phyloP scores from a whole-genome alignment of 2,888 invertebrate genomes.

The Periphyllus acericola region DNA sequence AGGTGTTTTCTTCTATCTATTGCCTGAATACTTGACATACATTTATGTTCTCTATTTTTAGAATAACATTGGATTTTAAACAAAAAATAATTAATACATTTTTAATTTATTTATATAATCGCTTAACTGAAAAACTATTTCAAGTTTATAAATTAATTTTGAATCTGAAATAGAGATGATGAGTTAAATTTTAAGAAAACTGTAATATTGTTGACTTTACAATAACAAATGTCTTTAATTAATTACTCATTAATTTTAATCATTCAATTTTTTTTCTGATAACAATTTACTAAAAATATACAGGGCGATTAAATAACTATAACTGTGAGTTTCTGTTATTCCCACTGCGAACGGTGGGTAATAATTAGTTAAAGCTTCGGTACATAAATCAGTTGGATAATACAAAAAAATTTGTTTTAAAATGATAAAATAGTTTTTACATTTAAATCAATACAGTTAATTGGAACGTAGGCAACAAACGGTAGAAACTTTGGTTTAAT shows the following conservation, averaged over 20 bases:
- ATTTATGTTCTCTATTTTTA: neutral
- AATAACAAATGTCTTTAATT: neutral
- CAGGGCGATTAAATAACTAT: neutral
- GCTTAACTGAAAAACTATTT: neutral
- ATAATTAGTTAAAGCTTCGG: too few relatives aligned
- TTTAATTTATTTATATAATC: neutral
- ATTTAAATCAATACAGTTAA: neutral
- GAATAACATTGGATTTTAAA: neutral
- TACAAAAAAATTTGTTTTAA: neutral
- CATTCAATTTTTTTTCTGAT: too few relatives aligned
- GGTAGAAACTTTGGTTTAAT: neutral
- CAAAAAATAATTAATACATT: neutral
- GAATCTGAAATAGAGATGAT: neutral
- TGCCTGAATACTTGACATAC: neutral
- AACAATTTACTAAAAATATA: neutral
- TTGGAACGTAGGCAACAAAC: too few relatives aligned
- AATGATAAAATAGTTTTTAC: neutral
- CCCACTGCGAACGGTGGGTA: too few relatives aligned
- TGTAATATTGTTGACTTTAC: too few relatives aligned
- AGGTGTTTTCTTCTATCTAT: neutral
- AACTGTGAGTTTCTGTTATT: neutral
- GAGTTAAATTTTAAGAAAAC: neutral
- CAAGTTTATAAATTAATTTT: neutral
- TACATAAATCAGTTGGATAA: too few relatives aligned
- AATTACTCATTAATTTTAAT: neutral